Evolutionary conservation across 1,140 invertebrate species (phyloP).

Genomic region (Lanistes nyassanus): DNA sequence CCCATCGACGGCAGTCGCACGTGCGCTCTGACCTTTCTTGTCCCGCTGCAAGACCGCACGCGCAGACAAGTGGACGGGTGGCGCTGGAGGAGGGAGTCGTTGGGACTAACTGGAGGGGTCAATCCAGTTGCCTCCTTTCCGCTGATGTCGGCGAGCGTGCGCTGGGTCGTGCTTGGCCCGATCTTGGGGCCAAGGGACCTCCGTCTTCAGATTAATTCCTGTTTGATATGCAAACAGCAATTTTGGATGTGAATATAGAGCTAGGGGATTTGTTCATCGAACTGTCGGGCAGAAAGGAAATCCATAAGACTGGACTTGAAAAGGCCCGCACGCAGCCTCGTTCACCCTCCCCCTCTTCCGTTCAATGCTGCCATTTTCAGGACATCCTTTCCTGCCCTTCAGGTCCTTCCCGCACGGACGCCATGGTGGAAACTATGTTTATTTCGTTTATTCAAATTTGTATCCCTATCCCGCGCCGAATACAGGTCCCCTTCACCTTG

Average conservation of each 20-base stretch:
- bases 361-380: background rate
- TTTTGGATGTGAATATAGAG: constrained; percentile 31
- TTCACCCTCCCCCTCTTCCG: background rate
- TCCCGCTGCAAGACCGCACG: background rate
- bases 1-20: constrained; percentile 4
- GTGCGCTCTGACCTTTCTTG: constrained; percentile 15
- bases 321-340: constrained; percentile 7
- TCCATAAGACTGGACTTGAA: constrained; percentile 16
- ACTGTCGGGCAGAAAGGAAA: constrained; percentile 16
- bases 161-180: constrained; percentile 13
- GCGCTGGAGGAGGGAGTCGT: no score
- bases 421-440: constrained; percentile 26
- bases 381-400: background rate
- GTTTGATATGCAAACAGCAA: constrained; percentile 40
- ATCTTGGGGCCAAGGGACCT: constrained; percentile 1
- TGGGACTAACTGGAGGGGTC: no score
- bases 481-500: constrained; percentile 4
- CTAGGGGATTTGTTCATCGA: constrained; percentile 22
- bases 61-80: constrained; percentile 4
- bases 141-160: constrained; percentile 11
- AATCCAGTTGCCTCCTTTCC: background rate
- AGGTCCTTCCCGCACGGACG: constrained; percentile 6
- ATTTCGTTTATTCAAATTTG: constrained; percentile 40
- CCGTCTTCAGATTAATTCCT: constrained; percentile 33
- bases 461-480: constrained; percentile 19